phyloP scores from a whole-genome alignment of 2,797 vertebrate genomes.

The Silurus aristotelis region DNA sequence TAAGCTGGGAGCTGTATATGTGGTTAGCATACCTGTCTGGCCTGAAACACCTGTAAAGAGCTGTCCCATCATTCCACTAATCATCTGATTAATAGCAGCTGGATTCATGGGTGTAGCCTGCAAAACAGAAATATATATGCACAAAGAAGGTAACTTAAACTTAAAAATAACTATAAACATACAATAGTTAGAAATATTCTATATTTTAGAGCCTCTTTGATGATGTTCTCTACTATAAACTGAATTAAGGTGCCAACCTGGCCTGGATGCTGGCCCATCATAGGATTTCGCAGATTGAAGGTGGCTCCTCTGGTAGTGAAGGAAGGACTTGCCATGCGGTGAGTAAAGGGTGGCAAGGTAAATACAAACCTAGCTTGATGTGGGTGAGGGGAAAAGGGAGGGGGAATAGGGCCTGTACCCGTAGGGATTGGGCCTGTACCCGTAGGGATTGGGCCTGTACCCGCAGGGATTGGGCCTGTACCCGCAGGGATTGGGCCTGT shows the following conservation, averaged over 20 bases:
- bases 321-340: constrained; percentile 60
- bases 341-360: constrained; percentile 79
- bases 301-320: constrained; percentile 72
- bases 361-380: constrained; percentile 86
- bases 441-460: constrained; percentile 50
- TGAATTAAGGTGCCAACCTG: constrained; percentile 64
- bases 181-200: neutral
- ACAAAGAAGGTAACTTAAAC: neutral
- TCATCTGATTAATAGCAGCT: constrained; percentile 88
- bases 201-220: neutral
- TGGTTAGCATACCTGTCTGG: constrained; percentile 39
- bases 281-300: constrained; percentile 73
- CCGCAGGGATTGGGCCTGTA: constrained; percentile 12
- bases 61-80: constrained; percentile 89
- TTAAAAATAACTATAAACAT: neutral
- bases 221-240: neutral
- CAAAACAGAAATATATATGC: neutral
- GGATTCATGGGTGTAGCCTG: constrained; percentile 73
- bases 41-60: constrained; percentile 78
- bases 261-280: constrained; percentile 72
- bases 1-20: neutral
- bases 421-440: constrained; percentile 38
- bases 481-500: constrained; percentile 24
- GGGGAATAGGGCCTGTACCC: constrained; percentile 29
- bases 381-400: constrained; percentile 64